Conservation (phyloP, 2,113 vertebrate genomes). For the Alouatta palliata region DNA sequence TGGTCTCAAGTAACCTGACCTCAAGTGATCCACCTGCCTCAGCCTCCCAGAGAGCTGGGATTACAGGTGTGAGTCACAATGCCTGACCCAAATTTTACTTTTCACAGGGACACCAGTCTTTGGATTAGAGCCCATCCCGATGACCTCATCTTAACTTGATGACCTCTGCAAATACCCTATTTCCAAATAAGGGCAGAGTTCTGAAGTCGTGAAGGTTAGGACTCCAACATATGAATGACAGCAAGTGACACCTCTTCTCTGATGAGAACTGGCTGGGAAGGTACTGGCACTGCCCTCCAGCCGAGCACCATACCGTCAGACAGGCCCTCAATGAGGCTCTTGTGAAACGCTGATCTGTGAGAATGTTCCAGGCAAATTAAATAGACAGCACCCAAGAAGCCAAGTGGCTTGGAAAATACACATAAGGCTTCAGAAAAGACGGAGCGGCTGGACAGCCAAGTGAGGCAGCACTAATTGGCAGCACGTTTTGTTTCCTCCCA, state of each 20-base stretch:
- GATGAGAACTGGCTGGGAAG: background rate
- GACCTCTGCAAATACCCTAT: background rate
- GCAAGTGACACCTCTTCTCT: background rate
- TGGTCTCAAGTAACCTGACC: background rate
- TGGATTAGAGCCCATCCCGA: no score
- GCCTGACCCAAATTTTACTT: background rate
- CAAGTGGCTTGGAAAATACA: constrained; percentile 18
- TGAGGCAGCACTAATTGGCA: constrained; percentile 31
- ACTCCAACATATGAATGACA: background rate
- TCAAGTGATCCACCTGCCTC: background rate
- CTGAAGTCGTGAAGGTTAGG: background rate
- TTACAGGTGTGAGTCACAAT: background rate
- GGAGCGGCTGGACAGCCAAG: background rate
- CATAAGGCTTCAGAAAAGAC: background rate
- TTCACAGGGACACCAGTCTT: background rate
- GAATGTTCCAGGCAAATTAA: constrained; percentile 50
- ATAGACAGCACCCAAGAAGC: background rate
- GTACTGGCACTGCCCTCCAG: background rate
- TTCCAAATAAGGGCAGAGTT: background rate
- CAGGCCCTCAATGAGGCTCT: background rate
- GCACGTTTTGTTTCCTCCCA: background rate
- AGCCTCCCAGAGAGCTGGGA: background rate
- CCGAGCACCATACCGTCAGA: background rate
- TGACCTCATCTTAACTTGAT: background rate
- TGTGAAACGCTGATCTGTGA: background rate